phyloP scores from a whole-genome alignment of 2,888 invertebrate species.

The Horisme vitalbata region DNA sequence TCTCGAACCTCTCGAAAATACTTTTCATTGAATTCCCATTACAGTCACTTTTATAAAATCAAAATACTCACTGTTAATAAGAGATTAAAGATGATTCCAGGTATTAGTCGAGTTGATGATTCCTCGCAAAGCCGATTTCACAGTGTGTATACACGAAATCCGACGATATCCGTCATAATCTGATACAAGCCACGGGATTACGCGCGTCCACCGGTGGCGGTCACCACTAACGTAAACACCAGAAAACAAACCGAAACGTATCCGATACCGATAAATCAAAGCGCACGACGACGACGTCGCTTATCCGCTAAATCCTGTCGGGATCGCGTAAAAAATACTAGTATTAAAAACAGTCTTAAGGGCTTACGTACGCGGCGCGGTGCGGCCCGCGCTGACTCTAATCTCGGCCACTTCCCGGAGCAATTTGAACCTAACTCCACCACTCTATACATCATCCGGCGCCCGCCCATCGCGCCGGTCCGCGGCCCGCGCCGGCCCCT shows the following conservation, averaged over 20 bases:
- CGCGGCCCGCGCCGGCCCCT: slow-evolving; percentile 50
- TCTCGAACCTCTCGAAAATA: too few relatives aligned
- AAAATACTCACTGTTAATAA: slow-evolving; percentile 57
- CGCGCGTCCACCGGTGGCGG: slow-evolving; percentile 65
- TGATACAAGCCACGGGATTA: slow-evolving; percentile 77
- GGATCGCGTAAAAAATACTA: slow-evolving; percentile 85
- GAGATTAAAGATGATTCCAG: slow-evolving; percentile 31
- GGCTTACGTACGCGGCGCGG: slow-evolving; percentile 86
- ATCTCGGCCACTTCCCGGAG: slow-evolving; percentile 89
- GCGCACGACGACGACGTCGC: slow-evolving; percentile 78
- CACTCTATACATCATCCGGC: slow-evolving; percentile 88
- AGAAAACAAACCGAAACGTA: slow-evolving; percentile 71
- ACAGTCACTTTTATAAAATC: slow-evolving; percentile 9
- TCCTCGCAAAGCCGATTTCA: slow-evolving; percentile 58
- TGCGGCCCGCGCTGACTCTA: slow-evolving; percentile 86
- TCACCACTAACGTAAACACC: slow-evolving; percentile 82
- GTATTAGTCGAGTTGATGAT: slow-evolving; percentile 40
- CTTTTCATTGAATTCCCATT: neutral
- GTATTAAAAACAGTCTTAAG: slow-evolving; percentile 89
- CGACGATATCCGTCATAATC: slow-evolving; percentile 79
- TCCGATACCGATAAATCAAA: slow-evolving; percentile 82
- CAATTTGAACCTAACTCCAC: slow-evolving; percentile 89
- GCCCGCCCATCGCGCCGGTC: slow-evolving; percentile 78
- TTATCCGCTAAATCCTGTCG: slow-evolving; percentile 82
- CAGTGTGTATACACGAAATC: slow-evolving; percentile 70